Evolutionary conservation across 2,797 vertebrate species (phyloP), one percentile per base, ranked within the genome.

Genomic region (Poecilia picta): DNA sequence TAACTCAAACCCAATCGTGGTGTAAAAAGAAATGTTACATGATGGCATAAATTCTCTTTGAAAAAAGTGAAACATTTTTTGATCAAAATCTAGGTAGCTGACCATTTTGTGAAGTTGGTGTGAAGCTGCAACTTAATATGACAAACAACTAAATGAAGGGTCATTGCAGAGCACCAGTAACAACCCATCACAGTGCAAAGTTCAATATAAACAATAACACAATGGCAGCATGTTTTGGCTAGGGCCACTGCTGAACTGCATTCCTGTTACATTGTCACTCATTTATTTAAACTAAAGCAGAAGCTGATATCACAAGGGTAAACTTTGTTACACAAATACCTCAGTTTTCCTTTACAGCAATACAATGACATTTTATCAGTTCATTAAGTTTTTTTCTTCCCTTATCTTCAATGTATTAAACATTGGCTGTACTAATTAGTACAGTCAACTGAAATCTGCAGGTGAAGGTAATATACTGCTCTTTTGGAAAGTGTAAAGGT

Each of bases 181-280:
- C 53, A n/a, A 73, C 23, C n/a, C 8, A 46, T 28, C 31, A 18
- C 51, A 64, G 64, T 59, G 71, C 43, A 7, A 62, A 47, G 33
- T 77, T 77, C 59, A 49, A 74, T 13, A 28, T 73, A 83, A 88
- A 86, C 82, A 89, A 83, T 73, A 81, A 72, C 31, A 78, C 20
- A 83, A 45, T 62, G 53, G 57, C 12, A 31, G 11, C 66, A 78
- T 87, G 72, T 81, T 88, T 88, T 78, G 81, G 53, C 78, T 70
- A 12, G 25, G 12, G 47, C 25, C 0, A 41, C 70, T 25, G 72
- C 45, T 75, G 3, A 39, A 74, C 39, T 5, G 23, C 73, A 73
- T 79, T 84, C 78, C 84, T 79, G 59, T 77, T 70, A 62, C 43
- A 73, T 76, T 78, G 72, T 81, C n/a, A 43, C 39, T 10, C 25